Conservation (phyloP, 2,797 vertebrate species). For the Tokudaia tokunoshimensis region DNA sequence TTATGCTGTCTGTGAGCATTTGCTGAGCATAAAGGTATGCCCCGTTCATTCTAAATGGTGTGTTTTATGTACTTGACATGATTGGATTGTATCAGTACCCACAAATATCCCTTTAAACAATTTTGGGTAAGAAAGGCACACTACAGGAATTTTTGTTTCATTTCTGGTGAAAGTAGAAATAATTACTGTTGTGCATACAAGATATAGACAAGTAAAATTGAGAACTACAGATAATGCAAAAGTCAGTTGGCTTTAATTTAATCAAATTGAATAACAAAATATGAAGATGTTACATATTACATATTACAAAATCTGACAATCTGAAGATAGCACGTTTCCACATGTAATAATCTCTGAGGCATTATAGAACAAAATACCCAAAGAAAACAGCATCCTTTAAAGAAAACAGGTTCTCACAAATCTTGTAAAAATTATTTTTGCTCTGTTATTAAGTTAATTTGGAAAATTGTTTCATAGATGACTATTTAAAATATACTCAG, state of each 20-base stretch:
- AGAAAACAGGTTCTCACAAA: constrained; percentile 21
- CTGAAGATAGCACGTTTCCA: background rate
- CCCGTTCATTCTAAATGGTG: constrained; percentile 42
- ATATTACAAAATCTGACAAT: background rate
- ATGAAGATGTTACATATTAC: background rate
- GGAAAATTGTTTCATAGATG: background rate
- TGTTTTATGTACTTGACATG: background rate
- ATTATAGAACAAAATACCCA: background rate
- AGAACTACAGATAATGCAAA: constrained; percentile 31
- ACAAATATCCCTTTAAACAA: constrained; percentile 19
- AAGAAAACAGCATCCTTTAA: background rate
- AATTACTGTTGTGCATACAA: constrained; percentile 6
- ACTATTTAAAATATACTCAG: constrained; percentile 18
- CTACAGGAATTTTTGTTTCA: background rate
- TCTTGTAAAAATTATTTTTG: background rate
- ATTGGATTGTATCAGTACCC: background rate
- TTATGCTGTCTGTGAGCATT: constrained; percentile 96
- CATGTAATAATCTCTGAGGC: constrained; percentile 3
- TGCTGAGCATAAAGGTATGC: constrained; percentile 95
- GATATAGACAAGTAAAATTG: constrained; percentile 18
- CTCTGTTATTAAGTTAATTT: background rate
- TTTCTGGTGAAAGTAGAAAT: constrained; percentile 22
- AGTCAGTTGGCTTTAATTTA: constrained; percentile 38
- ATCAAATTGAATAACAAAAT: constrained; percentile 39
- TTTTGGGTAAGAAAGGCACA: background rate